Evolutionary conservation across 1,140 invertebrate species (phyloP).

Genomic region (Aphaenogaster rudis): DNA sequence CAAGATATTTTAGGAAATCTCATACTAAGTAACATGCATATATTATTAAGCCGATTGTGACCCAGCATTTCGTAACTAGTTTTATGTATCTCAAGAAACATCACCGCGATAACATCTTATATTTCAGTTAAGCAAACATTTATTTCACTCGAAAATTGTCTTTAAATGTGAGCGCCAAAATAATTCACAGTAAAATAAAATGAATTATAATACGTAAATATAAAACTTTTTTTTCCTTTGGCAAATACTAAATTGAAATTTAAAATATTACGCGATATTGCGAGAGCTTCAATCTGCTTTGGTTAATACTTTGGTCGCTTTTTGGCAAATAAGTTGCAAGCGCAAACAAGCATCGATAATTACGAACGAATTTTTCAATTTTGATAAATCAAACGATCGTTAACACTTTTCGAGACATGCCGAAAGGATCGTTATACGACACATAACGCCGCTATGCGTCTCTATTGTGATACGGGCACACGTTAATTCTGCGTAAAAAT

Average conservation of each 20-base stretch:
- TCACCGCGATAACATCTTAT: neutral
- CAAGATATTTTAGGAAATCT: neutral
- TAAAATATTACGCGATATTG: slow-evolving; percentile 3
- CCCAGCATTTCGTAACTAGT: neutral
- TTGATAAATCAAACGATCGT: neutral
- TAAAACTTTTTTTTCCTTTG: neutral
- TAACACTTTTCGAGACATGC: neutral
- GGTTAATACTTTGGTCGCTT: neutral
- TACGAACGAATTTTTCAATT: slow-evolving; percentile 32
- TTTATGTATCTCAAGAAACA: neutral
- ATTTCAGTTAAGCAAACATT: neutral
- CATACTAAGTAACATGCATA: neutral
- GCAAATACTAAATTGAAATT: neutral
- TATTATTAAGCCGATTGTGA: neutral
- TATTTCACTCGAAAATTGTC: neutral
- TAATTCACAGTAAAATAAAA: neutral
- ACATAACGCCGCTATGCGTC: neutral
- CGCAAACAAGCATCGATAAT: slow-evolving; percentile 2
- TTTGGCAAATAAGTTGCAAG: neutral
- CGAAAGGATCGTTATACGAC: neutral
- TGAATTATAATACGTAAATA: neutral
- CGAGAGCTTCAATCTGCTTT: neutral
- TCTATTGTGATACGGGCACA: neutral
- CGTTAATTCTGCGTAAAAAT: neutral
- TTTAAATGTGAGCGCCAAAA: neutral